Base-by-base conservation (phyloP, 1,140 invertebrate genomes). In the Psix sp. region DNA sequence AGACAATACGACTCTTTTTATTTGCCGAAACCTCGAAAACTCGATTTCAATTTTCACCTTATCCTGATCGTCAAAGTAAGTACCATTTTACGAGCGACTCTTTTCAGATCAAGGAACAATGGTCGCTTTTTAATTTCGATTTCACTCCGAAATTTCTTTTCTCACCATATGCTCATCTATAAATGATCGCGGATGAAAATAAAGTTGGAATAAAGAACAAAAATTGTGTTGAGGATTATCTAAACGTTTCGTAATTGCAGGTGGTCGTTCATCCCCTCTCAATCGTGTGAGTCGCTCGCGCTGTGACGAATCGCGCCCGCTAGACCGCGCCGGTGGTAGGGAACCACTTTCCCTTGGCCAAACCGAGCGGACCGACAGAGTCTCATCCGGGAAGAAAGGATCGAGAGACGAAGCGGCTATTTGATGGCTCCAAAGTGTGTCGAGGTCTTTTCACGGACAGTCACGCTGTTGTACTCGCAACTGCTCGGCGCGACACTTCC, bases 371-470 rank as follows among this genome's bases (percentile, higher is more conserved):
- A 77, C 77, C 81, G 80, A 86, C 80, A 81, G 66, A 79, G 78
- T 77, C 76, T 78, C 77, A 57, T 73, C 72, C 57, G 79, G 74
- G 74, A 80, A 82, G 80, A 79, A 81, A 80, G 77, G 76, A 81
- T 76, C 79, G 79, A 82, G 80, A 78, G 73, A 77, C 78, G 57
- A 77, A 72, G 65, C 36, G 66, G 76, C 67, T 70, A 76, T 59
- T 66, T 43, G 72, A 78, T 56, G 54, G 59, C 56, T 67, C 39
- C 67, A 81, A 87, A 86, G 86, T 87, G 80, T 87, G 86, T 87
- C 86, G 86, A 86, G 86, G 86, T 86, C 85, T 87, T 86, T 86
- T 86, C 86, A 86, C 83, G 84, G 85, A 80, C 84, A 86, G 84
- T 82, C 81, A 76, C n/a, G n/a, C n/a, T n/a, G n/a, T 74, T 77